Evolutionary conservation across 30 jellyfish, hydroid and myxozoan species (phyloP), one percentile per base, ranked within the genome.

Genomic region (Hydractinia symbiolongicarpus): DNA sequence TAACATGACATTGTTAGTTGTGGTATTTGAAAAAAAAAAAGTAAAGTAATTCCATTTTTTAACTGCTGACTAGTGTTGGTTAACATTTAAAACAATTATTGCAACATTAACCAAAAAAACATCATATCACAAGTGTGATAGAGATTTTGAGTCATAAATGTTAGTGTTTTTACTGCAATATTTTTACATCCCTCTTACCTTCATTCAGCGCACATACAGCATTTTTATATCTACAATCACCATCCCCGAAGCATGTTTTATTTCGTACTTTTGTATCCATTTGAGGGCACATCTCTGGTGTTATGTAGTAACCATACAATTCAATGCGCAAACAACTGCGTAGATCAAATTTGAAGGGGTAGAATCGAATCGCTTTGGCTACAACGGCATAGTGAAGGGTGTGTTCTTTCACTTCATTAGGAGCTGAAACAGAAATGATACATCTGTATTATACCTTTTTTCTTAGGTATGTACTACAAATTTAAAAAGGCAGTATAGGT

Each of bases 311-410:
- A 4, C 97, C 97, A 66, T 90, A 90, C 67, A 86, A 68, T 17
- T 90, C 97, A 4, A 86, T 79, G 14, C 96, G 90, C 20, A 90
- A 5, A 78, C 97, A 90, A 49, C 90, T 66, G 19, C 78, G 30
- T 17, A 56, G 61, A 19, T n/a, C 10, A 61, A 21, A 6, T 58
- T 79, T 74, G 50, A 55, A 81, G 30, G 96, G 97, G 67, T 75
- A 90, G 77, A 90, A 55, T 50, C 96, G 88, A 49, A 90, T 60
- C 66, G 92, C 94, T 68, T 87, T 68, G 44, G 95, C 97, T 4
- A 90, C 95, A 5, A 86, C 84, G 10, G 89, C 95, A 55, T 84
- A 82, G 30, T 64, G 82, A 55, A 90, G 84, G 53, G 14, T 8
- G 50, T 81, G 86, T 15, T 69, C 77, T 15, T 49, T 62, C 11